These are phyloP conservation scores for Plutella xylostella DNA, from an alignment of 2,888 invertebrate species.

Conservation along the genomic window DNA sequence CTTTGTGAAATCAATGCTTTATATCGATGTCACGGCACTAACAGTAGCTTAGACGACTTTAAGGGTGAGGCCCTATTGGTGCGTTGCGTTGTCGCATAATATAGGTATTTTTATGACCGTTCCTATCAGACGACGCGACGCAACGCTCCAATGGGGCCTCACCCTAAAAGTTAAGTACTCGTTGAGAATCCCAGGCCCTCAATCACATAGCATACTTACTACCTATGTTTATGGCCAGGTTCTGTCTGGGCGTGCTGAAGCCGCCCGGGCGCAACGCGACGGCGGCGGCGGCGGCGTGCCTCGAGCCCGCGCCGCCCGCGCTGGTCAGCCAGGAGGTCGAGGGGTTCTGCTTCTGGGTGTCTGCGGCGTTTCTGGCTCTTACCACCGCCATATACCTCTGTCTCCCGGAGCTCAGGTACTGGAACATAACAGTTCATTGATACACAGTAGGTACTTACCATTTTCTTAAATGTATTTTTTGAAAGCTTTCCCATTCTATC, in stretches of 20 bases:
- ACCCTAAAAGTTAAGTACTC: too few relatives aligned
- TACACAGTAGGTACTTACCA: not conserved
- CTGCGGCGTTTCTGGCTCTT: conserved; percentile 67
- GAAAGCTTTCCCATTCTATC: not conserved
- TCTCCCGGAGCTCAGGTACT: conserved; percentile 69
- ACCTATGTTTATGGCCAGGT: not conserved
- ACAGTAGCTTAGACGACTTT: too few relatives aligned
- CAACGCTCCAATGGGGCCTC: too few relatives aligned
- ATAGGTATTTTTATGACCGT: too few relatives aligned
- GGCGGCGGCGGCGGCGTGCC: not conserved
- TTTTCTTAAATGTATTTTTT: not conserved
- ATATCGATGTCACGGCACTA: too few relatives aligned
- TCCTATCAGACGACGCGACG: too few relatives aligned
- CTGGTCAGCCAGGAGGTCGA: conserved; percentile 32
- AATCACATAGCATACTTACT: too few relatives aligned
- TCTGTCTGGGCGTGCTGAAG: not conserved
- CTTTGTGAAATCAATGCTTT: too few relatives aligned
- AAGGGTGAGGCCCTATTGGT: too few relatives aligned
- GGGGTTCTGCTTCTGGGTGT: conserved; percentile 58
- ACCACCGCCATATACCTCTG: conserved; percentile 72
- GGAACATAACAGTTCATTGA: not conserved
- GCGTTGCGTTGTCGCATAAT: too few relatives aligned
- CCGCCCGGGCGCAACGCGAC: not conserved
- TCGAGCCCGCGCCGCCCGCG: conserved; percentile 23
- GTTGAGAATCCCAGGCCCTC: too few relatives aligned